phyloP scores from a whole-genome alignment of 2,888 invertebrate genomes.

The Hermaeophaga mercurialis region DNA sequence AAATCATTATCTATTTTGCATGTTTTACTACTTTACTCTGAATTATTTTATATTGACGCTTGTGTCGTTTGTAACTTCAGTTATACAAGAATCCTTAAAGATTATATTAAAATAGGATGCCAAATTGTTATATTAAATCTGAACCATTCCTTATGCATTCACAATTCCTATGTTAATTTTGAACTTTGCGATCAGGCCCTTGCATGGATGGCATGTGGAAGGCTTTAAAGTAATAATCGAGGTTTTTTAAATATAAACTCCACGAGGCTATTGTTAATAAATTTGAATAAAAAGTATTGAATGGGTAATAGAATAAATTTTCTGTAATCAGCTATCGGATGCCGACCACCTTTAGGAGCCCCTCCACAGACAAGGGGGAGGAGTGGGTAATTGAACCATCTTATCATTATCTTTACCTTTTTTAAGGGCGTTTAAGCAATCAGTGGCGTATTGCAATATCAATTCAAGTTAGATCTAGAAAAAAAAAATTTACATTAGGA shows the following conservation, averaged over 20 bases:
- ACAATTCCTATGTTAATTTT: constrained; percentile 6
- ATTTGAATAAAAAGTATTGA: constrained; percentile 15
- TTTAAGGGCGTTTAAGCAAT: no score
- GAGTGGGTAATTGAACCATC: constrained; percentile 1
- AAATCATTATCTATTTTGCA: no score
- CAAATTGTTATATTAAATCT: no score
- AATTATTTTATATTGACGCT: no score
- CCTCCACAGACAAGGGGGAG: constrained; percentile 10
- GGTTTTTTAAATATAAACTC: constrained; percentile 3
- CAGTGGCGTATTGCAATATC: constrained; percentile 1
- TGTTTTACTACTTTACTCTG: no score
- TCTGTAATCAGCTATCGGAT: constrained; percentile 13
- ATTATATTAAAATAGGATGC: no score
- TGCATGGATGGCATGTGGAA: constrained; percentile 4
- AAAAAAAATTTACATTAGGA: background rate
- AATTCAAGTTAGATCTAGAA: background rate
- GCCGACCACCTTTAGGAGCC: constrained; percentile 14
- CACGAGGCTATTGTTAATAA: constrained; percentile 7
- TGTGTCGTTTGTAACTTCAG: no score
- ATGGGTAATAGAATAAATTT: constrained; percentile 16
- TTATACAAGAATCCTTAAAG: no score
- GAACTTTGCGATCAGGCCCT: constrained; percentile 5
- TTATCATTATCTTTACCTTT: background rate
- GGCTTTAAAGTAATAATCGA: constrained; percentile 11
- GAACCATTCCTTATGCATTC: no score